Conservation (phyloP, 2,797 vertebrate species). For the Diplodus sargus region DNA sequence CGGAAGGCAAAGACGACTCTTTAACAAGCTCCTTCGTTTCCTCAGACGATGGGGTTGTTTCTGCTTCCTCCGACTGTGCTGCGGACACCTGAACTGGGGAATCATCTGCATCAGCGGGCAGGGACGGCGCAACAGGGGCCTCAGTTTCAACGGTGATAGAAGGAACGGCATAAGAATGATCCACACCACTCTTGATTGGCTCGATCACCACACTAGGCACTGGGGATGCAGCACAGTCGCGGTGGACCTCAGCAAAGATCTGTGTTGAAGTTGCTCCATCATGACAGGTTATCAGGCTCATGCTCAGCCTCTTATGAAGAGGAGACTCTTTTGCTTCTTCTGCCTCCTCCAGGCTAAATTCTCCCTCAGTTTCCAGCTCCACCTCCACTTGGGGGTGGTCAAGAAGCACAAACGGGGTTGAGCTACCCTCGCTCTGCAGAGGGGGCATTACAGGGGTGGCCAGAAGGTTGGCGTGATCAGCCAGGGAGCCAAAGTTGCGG, state of each 20-base stretch:
- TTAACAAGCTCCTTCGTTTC: slow-evolving; percentile 12
- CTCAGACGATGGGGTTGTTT: neutral
- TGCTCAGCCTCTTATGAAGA: slow-evolving; percentile 82
- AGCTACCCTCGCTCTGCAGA: slow-evolving; percentile 18
- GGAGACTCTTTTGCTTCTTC: slow-evolving; percentile 81
- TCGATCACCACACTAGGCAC: slow-evolving; percentile 20
- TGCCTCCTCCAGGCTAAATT: slow-evolving; percentile 79
- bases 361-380: slow-evolving; percentile 69
- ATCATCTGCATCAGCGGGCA: neutral
- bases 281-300: slow-evolving; percentile 83
- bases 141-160: slow-evolving; percentile 46
- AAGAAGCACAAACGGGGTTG: slow-evolving; percentile 74
- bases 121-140: slow-evolving; percentile 10
- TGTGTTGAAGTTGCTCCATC: slow-evolving; percentile 75
- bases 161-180: slow-evolving; percentile 67
- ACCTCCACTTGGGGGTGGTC: slow-evolving; percentile 66
- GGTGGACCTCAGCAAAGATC: slow-evolving; percentile 72
- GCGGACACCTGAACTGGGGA: slow-evolving; percentile 7
- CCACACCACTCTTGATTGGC: neutral
- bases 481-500: slow-evolving; percentile 37
- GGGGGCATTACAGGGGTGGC: slow-evolving; percentile 40
- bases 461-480: slow-evolving; percentile 39
- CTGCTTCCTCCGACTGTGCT: slow-evolving; percentile 32
- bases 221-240: slow-evolving; percentile 44
- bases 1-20: slow-evolving; percentile 1